Evolutionary conservation across 2,113 vertebrate genomes (phyloP), one percentile per base, ranked within the genome.

Genomic region (Corapipo altera): DNA sequence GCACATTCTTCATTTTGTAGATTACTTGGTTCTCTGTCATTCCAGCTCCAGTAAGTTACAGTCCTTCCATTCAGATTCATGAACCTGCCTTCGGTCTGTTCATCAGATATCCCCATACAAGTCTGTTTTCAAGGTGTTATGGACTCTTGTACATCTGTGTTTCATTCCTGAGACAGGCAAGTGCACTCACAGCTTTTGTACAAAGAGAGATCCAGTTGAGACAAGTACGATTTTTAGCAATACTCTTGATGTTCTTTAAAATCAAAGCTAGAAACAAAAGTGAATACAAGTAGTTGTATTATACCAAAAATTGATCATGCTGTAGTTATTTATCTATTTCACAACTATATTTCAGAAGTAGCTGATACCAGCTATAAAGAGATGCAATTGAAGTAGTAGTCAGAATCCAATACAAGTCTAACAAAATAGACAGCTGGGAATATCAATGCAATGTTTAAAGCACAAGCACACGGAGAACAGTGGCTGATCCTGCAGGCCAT

Each of bases 61-160:
- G 83, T 9, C 5, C 62, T 62, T 61, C 71, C 66, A 15, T 75
- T 91, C 43, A 72, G 15, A 58, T 66, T 67, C n/a, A 58, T 18
- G 28, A 96, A 96, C 15, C 8, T 79, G 30, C 78, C 90, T 81
- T 95, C 93, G 8, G 80, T 82, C 32, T 95, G 61, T 33, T 67
- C 11, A 30, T 91, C 90, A 41, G 39, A 69, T 30, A 93, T 48
- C 10, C 57, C 78, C 4, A 74, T 13, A 32, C 48, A 82, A 61
- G 52, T 49, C 17, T 64, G 18, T 16, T 24, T 69, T 16, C 33
- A 35, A 46, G 57, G 52, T n/a, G 26, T 88, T 12, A 69, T 5
- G 5, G 84, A 62, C 12, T 59, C 76, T 44, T 66, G 26, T 22
- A 85, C 44, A 27, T 65, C 78, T 35, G 21, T 51, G 16, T n/a